phyloP scores from a whole-genome alignment of 2,888 invertebrate species.

The Cabera pusaria region DNA sequence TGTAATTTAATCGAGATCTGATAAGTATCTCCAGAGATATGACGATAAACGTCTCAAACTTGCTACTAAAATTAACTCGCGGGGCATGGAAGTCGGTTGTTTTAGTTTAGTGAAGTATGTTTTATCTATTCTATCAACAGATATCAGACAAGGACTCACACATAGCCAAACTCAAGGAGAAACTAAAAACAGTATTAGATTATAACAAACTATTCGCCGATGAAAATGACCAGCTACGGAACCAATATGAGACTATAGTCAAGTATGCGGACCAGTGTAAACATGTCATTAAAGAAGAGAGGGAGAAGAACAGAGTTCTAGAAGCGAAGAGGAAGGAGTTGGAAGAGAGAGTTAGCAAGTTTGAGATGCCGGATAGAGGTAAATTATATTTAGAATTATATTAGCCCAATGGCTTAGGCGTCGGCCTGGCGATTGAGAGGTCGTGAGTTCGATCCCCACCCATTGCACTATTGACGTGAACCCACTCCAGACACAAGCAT shows the following conservation, averaged over 20 bases:
- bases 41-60: too few relatives aligned
- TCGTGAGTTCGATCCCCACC: too few relatives aligned
- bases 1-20: too few relatives aligned
- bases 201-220: constrained; percentile 85
- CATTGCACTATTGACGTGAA: too few relatives aligned
- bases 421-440: too few relatives aligned
- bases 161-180: constrained; percentile 85
- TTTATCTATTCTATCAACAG: constrained; percentile 50
- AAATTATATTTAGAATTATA: too few relatives aligned
- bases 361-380: constrained; percentile 71
- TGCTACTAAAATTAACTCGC: too few relatives aligned
- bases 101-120: too few relatives aligned
- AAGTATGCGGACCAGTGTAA: constrained; percentile 80
- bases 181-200: constrained; percentile 81
- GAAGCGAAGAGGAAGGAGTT: constrained; percentile 60
- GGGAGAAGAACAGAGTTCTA: constrained; percentile 51
- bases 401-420: too few relatives aligned
- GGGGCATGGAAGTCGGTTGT: too few relatives aligned
- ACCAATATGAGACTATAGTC: constrained; percentile 73
- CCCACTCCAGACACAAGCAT: too few relatives aligned
- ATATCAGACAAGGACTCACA: constrained; percentile 84
- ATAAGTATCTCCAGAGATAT: too few relatives aligned
- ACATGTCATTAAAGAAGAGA: constrained; percentile 72
- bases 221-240: constrained; percentile 83
- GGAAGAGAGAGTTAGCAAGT: constrained; percentile 64